Evolutionary conservation across 2,888 invertebrate species (phyloP).

Genomic region (Standfussiana lucernea): DNA sequence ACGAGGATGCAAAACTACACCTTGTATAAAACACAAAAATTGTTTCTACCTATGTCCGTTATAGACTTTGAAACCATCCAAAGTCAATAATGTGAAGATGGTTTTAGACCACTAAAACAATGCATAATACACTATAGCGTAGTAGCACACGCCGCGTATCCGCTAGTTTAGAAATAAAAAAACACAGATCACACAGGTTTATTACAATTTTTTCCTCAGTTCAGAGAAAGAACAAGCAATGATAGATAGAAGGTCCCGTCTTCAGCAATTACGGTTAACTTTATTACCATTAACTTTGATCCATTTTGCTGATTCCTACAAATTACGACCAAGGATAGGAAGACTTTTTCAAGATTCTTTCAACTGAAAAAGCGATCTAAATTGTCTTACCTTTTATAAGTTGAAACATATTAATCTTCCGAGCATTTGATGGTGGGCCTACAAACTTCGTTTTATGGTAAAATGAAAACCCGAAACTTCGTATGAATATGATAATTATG

Average conservation of each 20-base stretch:
- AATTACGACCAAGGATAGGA: slow-evolving; percentile 46
- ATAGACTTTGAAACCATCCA: no score
- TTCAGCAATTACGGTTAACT: slow-evolving; percentile 46
- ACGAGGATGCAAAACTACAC: no score
- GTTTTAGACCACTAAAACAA: no score
- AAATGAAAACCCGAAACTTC: neutral
- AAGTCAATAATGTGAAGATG: no score
- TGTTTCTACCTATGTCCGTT: no score
- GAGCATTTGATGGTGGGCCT: neutral
- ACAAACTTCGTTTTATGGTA: neutral
- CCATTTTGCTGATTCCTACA: slow-evolving; percentile 39
- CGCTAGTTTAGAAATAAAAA: no score
- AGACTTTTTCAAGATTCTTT: slow-evolving; percentile 33
- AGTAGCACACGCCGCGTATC: no score
- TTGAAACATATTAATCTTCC: neutral
- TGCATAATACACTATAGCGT: no score
- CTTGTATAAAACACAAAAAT: no score
- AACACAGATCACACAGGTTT: neutral
- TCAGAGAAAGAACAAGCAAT: slow-evolving; percentile 23
- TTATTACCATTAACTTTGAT: slow-evolving; percentile 54
- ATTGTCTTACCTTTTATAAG: slow-evolving; percentile 10
- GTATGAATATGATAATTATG: no score
- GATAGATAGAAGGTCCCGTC: slow-evolving; percentile 17
- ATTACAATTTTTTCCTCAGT: slow-evolving; percentile 9
- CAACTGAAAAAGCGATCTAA: slow-evolving; percentile 22